phyloP scores from a whole-genome alignment of 2,797 vertebrate genomes.

The Artibeus jamaicensis region DNA sequence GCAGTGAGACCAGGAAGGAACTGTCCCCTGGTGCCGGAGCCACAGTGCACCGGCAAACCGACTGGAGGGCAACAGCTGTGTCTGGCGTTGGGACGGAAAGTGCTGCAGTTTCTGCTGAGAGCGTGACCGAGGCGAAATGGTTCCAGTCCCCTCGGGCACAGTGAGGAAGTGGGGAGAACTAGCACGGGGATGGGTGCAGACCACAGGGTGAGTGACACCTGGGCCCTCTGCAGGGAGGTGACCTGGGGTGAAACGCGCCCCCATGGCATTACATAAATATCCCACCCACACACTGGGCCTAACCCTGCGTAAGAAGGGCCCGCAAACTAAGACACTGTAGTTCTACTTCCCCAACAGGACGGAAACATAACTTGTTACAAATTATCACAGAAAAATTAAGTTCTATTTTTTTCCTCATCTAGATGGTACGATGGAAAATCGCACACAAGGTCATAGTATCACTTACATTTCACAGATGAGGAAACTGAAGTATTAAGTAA shows the following conservation, averaged over 20 bases:
- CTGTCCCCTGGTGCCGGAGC: neutral
- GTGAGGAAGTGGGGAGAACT: neutral
- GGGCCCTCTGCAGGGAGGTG: neutral
- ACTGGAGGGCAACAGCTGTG: neutral
- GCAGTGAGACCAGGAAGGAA: fast-evolving
- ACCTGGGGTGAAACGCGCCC: neutral
- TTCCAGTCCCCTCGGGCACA: neutral
- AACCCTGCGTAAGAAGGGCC: neutral
- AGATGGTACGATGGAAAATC: neutral
- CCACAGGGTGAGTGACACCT: neutral
- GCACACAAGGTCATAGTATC: neutral
- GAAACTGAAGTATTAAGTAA: neutral
- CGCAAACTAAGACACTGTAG: neutral
- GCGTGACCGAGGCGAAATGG: neutral
- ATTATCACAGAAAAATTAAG: neutral
- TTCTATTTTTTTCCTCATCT: neutral
- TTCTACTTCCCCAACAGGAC: neutral
- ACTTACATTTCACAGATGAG: neutral
- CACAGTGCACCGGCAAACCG: neutral
- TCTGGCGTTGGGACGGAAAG: neutral
- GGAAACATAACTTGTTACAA: neutral
- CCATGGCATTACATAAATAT: neutral
- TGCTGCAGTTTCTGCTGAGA: neutral
- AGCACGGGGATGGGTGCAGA: too few relatives aligned
- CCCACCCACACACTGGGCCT: neutral